These are phyloP conservation scores for Iphiclides podalirius DNA, from an alignment of 2,888 invertebrate genomes.

Conservation along the genomic window DNA sequence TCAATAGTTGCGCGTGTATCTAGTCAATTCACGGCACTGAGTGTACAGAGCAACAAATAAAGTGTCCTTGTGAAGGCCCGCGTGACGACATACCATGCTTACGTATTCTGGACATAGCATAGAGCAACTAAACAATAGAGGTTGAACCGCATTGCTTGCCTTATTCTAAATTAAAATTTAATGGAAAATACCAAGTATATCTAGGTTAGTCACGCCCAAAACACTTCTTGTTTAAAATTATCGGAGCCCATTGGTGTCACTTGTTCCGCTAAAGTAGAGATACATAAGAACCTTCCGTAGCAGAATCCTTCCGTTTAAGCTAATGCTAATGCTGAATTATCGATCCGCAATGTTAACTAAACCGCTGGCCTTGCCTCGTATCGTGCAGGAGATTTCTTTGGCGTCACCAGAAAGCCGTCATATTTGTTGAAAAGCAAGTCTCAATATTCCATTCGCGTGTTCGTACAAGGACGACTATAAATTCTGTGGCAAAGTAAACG, in stretches of 20 bases:
- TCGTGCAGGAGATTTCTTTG: too few species aligned
- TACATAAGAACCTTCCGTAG: too few species aligned
- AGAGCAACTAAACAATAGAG: slow-evolving; percentile 12
- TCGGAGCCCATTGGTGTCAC: too few species aligned
- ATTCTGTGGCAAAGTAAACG: slow-evolving; percentile 1
- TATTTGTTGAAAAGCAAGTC: not conserved
- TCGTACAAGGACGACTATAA: too few species aligned
- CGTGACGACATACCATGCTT: slow-evolving; percentile 33
- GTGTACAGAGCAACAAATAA: slow-evolving; percentile 27
- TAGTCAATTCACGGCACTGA: slow-evolving; percentile 27
- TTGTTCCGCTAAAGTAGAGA: too few species aligned
- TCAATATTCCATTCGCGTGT: too few species aligned
- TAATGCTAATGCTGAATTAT: too few species aligned
- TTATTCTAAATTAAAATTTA: not conserved
- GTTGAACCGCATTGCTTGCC: not conserved
- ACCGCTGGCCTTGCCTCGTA: too few species aligned
- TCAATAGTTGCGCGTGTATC: slow-evolving; percentile 28
- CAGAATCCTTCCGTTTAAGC: too few species aligned
- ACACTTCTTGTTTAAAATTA: too few species aligned
- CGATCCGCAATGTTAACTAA: too few species aligned
- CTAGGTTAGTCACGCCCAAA: not conserved
- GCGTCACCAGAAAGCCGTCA: too few species aligned
- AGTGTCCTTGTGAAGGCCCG: slow-evolving; percentile 30
- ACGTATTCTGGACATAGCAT: slow-evolving; percentile 26
- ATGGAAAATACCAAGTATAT: not conserved